Evolutionary conservation across 1,140 invertebrate genomes (phyloP), one percentile per base, ranked within the genome.

Genomic region (Orchesella cincta): DNA sequence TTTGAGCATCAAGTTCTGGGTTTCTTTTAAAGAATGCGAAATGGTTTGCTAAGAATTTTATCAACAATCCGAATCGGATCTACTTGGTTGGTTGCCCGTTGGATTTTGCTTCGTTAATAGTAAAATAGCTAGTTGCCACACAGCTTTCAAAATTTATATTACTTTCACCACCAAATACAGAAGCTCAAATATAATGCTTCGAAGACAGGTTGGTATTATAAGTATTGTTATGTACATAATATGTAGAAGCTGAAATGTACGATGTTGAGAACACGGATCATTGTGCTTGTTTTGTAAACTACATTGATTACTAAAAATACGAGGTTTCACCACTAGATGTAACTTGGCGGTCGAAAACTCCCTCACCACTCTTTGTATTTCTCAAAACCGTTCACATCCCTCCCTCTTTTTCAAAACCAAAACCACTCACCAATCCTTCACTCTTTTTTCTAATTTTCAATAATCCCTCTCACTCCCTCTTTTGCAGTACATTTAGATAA

Each of bases 221-320:
- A 18, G 52, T 57, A 57, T 14, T 57, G 12, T 57, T 46, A 46
- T 12, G 39, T 46, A 46, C 8, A 46, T 20, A n/a, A n/a, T n/a
- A 46, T 5, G 39, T 8, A 8, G 23, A 57, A 57, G 23, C 8
- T 57, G 52, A 57, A 57, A 57, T 57, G 52, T 57, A 57, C 52
- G 52, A 57, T 26, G 52, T n/a, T 57, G 52, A 57, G 52, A 57
- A 57, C 52, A 57, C n/a, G 52, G 52, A 8, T 57, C 52, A 57
- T 57, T 5, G 23, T n/a, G n/a, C n/a, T 8, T n/a, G n/a, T n/a
- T n/a, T n/a, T n/a, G n/a, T n/a, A n/a, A n/a, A n/a, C n/a, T n/a
- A n/a, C n/a, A n/a, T n/a, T n/a, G n/a, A n/a, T n/a, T n/a, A n/a
- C n/a, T n/a, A n/a, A n/a, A n/a, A n/a, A n/a, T n/a, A n/a, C n/a